These are phyloP conservation scores for Drosophila neoperkinsi DNA, from an alignment of 2,888 invertebrate species.

Conservation along the genomic window DNA sequence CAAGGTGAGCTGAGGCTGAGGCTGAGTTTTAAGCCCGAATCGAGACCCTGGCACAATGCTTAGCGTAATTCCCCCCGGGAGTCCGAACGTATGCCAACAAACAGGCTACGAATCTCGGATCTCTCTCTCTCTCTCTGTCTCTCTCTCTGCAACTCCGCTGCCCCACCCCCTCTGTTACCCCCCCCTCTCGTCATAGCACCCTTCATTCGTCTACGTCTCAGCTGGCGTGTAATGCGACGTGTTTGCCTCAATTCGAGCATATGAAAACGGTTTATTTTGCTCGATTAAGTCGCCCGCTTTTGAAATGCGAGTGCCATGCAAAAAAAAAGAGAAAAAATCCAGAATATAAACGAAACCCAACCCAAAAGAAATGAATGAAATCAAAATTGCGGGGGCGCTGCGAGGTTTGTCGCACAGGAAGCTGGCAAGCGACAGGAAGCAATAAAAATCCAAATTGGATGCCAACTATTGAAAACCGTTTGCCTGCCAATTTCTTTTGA, in stretches of 20 bases:
- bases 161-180: too few relatives aligned
- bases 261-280: constrained; percentile 84
- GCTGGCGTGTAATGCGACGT: constrained; percentile 73
- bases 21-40: constrained; percentile 21
- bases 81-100: constrained; percentile 54
- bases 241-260: constrained; percentile 81
- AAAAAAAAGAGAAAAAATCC: constrained; percentile 16
- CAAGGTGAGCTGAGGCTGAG: constrained; percentile 28
- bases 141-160: neutral
- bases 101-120: constrained; percentile 23
- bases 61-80: constrained; percentile 62
- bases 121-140: neutral
- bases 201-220: neutral
- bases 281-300: constrained; percentile 82
- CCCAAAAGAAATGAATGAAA: constrained; percentile 25
- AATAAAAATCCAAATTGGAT: constrained; percentile 68
- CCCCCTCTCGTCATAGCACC: neutral
- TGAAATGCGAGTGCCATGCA: constrained; percentile 62
- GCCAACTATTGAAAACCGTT: constrained; percentile 68
- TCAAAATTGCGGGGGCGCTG: constrained; percentile 43
- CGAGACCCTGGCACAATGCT: constrained; percentile 34
- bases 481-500: constrained; percentile 55
- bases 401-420: constrained; percentile 64
- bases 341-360: constrained; percentile 21
- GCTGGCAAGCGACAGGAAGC: constrained; percentile 65